These are phyloP conservation scores for Tortricodes alternella DNA, from an alignment of 2,888 invertebrate species.

Conservation along the genomic window DNA sequence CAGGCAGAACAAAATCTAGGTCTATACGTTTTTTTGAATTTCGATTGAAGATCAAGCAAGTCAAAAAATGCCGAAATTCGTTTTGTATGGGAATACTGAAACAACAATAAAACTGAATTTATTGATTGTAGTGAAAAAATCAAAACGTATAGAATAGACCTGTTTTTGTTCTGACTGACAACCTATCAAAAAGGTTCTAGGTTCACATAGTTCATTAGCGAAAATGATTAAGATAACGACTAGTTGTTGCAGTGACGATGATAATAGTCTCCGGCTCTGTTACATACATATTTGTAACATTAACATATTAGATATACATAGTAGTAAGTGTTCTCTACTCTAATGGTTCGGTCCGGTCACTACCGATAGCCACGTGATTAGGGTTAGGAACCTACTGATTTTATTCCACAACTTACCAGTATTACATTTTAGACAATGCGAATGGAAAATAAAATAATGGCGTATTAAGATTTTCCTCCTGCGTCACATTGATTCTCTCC, in stretches of 20 bases:
- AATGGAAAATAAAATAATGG: background rate
- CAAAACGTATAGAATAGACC: no score
- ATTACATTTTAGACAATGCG: background rate
- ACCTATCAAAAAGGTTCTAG: no score
- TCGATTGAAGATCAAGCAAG: no score
- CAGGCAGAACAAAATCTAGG: no score
- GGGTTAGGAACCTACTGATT: background rate
- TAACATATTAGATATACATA: conserved; percentile 6
- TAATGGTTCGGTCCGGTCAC: conserved; percentile 16
- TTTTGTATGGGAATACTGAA: no score
- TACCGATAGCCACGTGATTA: conserved; percentile 6
- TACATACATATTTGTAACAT: conserved; percentile 20
- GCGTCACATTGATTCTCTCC: background rate
- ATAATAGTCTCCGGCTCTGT: background rate
- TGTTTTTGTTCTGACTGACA: no score
- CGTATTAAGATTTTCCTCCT: background rate
- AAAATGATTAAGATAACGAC: conserved; percentile 22
- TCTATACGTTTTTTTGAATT: no score
- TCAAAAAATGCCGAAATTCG: no score
- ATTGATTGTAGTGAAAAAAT: no score
- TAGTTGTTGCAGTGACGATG: background rate
- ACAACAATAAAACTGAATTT: no score
- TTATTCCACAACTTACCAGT: background rate
- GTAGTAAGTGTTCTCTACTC: conserved; percentile 8
- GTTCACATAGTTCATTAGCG: no score